phyloP scores from a whole-genome alignment of 2,888 invertebrate genomes.

The Polietes domitor region DNA sequence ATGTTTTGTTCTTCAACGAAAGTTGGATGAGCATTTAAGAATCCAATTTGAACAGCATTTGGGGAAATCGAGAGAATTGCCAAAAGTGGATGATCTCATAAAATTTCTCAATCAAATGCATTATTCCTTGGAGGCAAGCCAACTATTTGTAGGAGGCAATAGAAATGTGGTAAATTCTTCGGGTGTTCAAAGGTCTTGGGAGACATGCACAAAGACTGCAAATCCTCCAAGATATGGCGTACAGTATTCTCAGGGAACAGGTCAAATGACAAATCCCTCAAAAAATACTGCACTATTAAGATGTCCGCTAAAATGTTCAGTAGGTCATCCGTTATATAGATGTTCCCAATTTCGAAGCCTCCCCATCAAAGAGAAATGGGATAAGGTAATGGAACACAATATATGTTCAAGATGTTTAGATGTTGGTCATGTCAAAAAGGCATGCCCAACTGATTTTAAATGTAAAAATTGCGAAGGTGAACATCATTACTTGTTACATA shows the following conservation, averaged over 20 bases:
- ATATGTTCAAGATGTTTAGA: too few species aligned
- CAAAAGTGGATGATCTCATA: slow-evolving; percentile 4
- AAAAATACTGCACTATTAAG: not conserved
- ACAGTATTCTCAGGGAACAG: too few species aligned
- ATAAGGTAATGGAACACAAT: too few species aligned
- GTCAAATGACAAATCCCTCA: too few species aligned
- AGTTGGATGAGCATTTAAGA: too few species aligned
- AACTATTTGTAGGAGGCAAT: not conserved
- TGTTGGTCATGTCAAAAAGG: not conserved
- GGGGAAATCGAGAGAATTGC: not conserved
- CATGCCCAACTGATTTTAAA: not conserved
- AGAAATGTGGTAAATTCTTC: not conserved
- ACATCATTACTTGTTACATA: not conserved
- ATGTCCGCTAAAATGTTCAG: not conserved
- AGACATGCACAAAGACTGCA: not conserved
- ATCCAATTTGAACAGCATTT: too few species aligned
- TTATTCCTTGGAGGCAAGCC: too few species aligned
- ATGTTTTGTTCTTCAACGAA: not conserved
- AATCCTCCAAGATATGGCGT: not conserved
- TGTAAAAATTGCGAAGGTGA: not conserved
- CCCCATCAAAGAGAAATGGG: too few species aligned
- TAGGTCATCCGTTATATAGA: not conserved
- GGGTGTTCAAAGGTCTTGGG: not conserved
- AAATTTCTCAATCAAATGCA: not conserved
- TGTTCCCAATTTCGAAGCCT: not conserved